Percentiles rank a stretch among this genome's conserved stretches.
phyloP scores from a whole-genome alignment of 2,113 vertebrate species.

The Greenwoodochromis staneri region DNA sequence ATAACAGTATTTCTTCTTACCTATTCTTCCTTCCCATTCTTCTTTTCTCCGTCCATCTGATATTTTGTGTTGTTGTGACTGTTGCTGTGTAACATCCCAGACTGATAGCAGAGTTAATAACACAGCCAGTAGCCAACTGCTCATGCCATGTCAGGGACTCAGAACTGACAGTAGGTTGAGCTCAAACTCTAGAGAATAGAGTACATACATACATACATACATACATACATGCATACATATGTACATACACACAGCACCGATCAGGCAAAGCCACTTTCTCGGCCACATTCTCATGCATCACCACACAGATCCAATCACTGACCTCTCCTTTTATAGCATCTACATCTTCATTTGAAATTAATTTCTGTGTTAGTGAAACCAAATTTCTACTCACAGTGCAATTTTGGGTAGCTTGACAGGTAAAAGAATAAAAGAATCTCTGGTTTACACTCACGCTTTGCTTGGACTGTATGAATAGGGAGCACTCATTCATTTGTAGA shows the following conservation, averaged over 20 bases:
- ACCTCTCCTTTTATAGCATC: not conserved
- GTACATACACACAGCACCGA: not conserved
- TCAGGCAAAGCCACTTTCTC: not conserved
- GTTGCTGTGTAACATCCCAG: not conserved
- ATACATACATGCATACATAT: accelerated
- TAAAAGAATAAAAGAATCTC: not conserved
- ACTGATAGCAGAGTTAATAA: not conserved
- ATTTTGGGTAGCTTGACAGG: not conserved
- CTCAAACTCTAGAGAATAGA: not conserved
- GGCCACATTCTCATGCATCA: not conserved
- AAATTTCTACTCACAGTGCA: not conserved
- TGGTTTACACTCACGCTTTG: not conserved
- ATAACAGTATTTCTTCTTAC: not conserved
- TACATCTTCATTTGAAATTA: not conserved
- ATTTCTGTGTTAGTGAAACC: not conserved
- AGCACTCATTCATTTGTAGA: not conserved
- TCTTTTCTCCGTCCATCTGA: not conserved
- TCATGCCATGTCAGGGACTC: not conserved
- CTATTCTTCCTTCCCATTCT: not conserved
- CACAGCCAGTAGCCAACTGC: not conserved
- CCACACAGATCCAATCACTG: not conserved
- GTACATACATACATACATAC: not conserved
- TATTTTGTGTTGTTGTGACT: not conserved
- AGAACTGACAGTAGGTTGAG: not conserved
- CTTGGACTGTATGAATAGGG: not conserved